phyloP scores from a whole-genome alignment of 1,140 invertebrate species.

The Lucilia cuprina region DNA sequence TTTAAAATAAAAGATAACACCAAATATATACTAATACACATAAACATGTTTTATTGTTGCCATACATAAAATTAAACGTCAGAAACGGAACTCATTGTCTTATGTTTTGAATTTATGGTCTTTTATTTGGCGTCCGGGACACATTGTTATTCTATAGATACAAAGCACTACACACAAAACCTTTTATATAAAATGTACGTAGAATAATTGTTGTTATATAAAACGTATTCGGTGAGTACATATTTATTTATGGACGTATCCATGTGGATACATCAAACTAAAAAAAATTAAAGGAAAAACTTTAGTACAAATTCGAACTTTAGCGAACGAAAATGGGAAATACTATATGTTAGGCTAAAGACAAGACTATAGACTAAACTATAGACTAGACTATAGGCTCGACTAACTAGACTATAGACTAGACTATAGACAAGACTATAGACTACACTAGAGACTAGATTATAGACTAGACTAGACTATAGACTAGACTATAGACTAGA shows the following conservation, averaged over 20 bases:
- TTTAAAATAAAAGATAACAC: background rate
- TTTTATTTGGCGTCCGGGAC: slow-evolving; percentile 37
- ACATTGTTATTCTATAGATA: slow-evolving; percentile 1
- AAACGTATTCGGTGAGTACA: background rate
- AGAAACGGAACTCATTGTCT: slow-evolving; percentile 41
- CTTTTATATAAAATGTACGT: background rate
- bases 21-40: background rate
- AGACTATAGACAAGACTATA: no score
- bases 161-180: background rate
- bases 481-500: no score
- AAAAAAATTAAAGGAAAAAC: background rate
- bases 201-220: slow-evolving; percentile 10
- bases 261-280: background rate
- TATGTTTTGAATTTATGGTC: slow-evolving; percentile 33
- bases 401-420: no score
- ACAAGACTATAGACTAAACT: no score
- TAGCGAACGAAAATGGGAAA: no score
- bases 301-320: no score
- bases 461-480: no score
- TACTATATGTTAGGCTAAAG: no score
- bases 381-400: no score
- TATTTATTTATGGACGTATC: slow-evolving; percentile 15
- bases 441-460: no score
- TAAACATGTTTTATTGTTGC: background rate
- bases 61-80: slow-evolving; percentile 30